A percentile compares a stretch with the other conserved stretches of the same genome.
Evolutionary conservation across 2,797 vertebrate genomes (phyloP).

Genomic region (Crocodylus rhombifer): DNA sequence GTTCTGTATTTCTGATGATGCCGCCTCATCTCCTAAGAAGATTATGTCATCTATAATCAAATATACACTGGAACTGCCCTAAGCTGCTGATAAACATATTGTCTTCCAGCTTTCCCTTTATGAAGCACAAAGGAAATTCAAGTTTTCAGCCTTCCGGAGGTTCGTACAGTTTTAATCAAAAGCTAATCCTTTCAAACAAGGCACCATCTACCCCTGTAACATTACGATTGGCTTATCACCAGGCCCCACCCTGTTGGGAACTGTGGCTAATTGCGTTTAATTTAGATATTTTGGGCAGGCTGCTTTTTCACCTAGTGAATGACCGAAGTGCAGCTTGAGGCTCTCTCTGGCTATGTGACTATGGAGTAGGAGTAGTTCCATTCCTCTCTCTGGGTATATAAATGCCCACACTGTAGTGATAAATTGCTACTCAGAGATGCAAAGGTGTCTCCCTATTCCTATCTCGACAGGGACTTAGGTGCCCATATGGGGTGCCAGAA

Average conservation of each 20-base stretch:
- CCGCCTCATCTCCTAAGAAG: constrained; percentile 35
- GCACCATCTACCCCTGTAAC: constrained; percentile 27
- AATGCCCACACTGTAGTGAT: no score
- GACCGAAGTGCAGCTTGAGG: no score
- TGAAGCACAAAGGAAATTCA: constrained; percentile 54
- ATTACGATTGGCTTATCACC: neutral
- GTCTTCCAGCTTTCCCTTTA: constrained; percentile 70
- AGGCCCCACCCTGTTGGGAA: constrained; percentile 26
- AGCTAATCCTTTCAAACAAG: constrained; percentile 63
- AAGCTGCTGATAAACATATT: constrained; percentile 77
- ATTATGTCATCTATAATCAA: constrained; percentile 53
- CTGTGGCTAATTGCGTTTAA: neutral
- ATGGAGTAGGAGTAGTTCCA: no score
- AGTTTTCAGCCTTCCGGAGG: constrained; percentile 55
- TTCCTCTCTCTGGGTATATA: no score
- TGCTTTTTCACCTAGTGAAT: no score
- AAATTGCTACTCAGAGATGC: no score
- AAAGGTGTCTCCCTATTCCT: no score
- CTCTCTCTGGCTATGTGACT: no score
- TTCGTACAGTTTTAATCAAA: constrained; percentile 47
- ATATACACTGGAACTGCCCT: constrained; percentile 54
- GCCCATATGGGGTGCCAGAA: no score
- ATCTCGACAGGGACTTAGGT: no score
- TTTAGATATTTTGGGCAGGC: constrained; percentile 4
- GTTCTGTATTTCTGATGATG: neutral